Evolutionary conservation across 92 coral and sea anemone genomes (phyloP).

Genomic region (Epizoanthus rinbou): DNA sequence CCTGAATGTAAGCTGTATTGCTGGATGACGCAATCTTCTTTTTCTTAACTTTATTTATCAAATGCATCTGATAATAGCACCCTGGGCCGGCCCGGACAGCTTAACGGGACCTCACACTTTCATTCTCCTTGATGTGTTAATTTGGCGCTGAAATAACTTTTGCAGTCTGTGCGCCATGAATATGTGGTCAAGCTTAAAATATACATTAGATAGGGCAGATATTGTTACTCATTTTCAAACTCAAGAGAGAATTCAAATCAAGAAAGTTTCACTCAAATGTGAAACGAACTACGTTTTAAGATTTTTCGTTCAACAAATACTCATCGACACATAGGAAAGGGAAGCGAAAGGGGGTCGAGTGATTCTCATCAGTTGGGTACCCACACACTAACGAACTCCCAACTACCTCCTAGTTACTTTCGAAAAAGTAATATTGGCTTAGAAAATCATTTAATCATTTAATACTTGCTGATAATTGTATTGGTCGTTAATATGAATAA

Average conservation of each 20-base stretch:
- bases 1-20: not conserved
- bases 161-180: not conserved
- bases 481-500: slow-evolving; percentile 2
- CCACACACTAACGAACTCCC: too few relatives aligned
- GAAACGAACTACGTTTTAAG: too few relatives aligned
- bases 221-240: too few relatives aligned
- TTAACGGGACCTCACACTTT: not conserved
- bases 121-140: not conserved
- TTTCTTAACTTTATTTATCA: not conserved
- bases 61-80: not conserved
- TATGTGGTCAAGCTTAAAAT: not conserved
- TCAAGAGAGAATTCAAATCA: too few relatives aligned
- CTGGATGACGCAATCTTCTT: not conserved
- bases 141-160: not conserved
- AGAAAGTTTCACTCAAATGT: too few relatives aligned
- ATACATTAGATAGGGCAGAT: slow-evolving; percentile 3
- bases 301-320: too few relatives aligned
- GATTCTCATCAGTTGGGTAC: too few relatives aligned
- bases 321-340: too few relatives aligned
- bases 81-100: not conserved
- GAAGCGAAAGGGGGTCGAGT: too few relatives aligned
- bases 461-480: slow-evolving; percentile 1
- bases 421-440: slow-evolving; percentile 5
- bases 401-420: too few relatives aligned
- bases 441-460: not conserved